These are phyloP conservation scores for Hypolimnas misippus DNA, from an alignment of 2,888 invertebrate genomes.

Conservation along the genomic window DNA sequence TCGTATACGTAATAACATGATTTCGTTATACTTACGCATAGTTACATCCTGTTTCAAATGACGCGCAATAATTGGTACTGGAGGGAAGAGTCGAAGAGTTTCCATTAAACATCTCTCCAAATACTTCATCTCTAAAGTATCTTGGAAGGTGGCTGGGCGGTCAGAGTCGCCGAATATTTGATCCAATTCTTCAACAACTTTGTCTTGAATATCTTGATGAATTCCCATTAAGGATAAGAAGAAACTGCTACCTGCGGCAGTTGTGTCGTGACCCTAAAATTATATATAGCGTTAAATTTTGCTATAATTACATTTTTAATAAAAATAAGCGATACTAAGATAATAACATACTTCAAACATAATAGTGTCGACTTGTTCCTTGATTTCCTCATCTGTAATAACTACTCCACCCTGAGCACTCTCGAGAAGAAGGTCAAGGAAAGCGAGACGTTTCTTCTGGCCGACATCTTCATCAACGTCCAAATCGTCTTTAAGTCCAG, in stretches of 20 bases:
- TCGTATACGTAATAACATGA: no score
- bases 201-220: constrained; percentile 89
- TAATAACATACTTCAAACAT: constrained; percentile 90
- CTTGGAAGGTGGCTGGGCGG: constrained; percentile 90
- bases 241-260: constrained; percentile 92
- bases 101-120: constrained; percentile 92
- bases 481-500: constrained; percentile 90
- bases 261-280: constrained; percentile 90
- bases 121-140: constrained; percentile 94
- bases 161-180: constrained; percentile 90
- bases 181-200: constrained; percentile 89
- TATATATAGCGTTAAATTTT: neutral
- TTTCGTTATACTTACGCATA: no score
- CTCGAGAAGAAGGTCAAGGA: constrained; percentile 93
- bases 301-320: neutral
- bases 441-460: constrained; percentile 92
- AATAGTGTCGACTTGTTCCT: constrained; percentile 93
- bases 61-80: constrained; percentile 91
- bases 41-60: constrained; percentile 88
- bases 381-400: constrained; percentile 90
- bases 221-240: constrained; percentile 90
- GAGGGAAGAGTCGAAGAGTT: constrained; percentile 90
- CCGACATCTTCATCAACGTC: constrained; percentile 92
- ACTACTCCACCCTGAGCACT: constrained; percentile 89
- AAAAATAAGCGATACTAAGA: neutral